A percentile compares a stretch with the other conserved stretches of the same genome.
phyloP scores from a whole-genome alignment of 2,797 vertebrate species.

The Tauraco hartlaubi region DNA sequence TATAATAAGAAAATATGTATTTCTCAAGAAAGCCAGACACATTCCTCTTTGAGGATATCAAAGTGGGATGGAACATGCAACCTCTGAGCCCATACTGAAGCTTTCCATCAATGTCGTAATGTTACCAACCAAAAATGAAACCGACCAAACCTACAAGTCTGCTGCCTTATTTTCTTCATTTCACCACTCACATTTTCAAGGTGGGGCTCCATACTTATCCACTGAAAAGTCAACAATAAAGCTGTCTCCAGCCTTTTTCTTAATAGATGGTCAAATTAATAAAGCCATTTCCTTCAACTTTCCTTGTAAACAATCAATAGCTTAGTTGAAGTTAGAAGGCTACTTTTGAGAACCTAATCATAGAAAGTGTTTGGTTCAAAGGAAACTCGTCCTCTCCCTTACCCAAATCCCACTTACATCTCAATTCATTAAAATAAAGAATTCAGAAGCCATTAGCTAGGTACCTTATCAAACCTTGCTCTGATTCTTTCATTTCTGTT shows the following conservation, averaged over 20 bases:
- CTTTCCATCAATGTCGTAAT: neutral
- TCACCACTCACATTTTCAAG: neutral
- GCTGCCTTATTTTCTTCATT: neutral
- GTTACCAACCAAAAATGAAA: neutral
- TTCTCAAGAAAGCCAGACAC: neutral
- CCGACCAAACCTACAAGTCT: fast-evolving
- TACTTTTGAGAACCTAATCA: neutral
- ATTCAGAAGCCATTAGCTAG: neutral
- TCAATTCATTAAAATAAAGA: neutral
- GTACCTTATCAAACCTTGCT: neutral
- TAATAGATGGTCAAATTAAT: neutral
- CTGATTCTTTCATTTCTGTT: neutral
- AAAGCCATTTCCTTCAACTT: neutral
- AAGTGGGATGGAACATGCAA: neutral
- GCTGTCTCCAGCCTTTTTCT: neutral
- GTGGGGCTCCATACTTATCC: neutral
- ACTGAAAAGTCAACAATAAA: neutral
- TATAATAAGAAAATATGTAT: neutral
- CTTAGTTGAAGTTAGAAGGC: neutral
- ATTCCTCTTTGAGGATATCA: neutral
- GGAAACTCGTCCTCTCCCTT: fast-evolving
- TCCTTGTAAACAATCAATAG: neutral
- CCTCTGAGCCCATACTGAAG: neutral
- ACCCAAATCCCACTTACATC: neutral
- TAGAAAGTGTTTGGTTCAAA: neutral